Evolutionary conservation across 2,888 invertebrate species (phyloP).

Genomic region (Listrodromus nycthemerus): DNA sequence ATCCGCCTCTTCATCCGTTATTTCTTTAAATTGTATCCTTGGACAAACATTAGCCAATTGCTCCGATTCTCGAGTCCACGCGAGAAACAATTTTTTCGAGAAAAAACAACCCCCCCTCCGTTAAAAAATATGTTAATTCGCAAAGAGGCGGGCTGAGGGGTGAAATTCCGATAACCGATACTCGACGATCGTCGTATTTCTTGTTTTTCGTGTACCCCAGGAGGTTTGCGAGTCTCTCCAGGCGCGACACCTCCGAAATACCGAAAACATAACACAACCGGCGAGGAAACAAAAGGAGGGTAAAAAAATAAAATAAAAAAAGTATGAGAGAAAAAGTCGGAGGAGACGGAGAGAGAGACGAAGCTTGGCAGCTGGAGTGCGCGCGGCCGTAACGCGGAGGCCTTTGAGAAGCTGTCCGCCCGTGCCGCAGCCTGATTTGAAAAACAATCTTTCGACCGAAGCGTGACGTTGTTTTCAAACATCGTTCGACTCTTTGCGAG

Average conservation of each 20-base stretch:
- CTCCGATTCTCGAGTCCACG: slow-evolving; percentile 25
- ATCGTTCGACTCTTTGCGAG: slow-evolving; percentile 68
- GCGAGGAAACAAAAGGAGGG: slow-evolving; percentile 40
- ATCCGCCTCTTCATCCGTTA: slow-evolving; percentile 9
- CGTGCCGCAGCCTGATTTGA: slow-evolving; percentile 62
- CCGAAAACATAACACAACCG: slow-evolving; percentile 37
- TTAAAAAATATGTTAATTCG: neutral
- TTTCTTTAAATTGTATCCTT: slow-evolving; percentile 39
- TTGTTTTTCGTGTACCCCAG: slow-evolving; percentile 14
- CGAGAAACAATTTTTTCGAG: neutral
- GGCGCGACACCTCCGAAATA: slow-evolving; percentile 56
- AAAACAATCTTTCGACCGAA: slow-evolving; percentile 69
- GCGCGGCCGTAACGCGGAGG: slow-evolving; percentile 39
- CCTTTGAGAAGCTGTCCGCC: slow-evolving; percentile 65
- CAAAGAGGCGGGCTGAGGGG: too few relatives aligned
- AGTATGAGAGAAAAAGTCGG: neutral
- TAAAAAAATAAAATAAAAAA: slow-evolving; percentile 32
- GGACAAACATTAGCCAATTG: slow-evolving; percentile 43
- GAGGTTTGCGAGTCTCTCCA: slow-evolving; percentile 56
- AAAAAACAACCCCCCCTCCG: neutral
- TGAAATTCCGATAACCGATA: neutral
- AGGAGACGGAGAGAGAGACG: slow-evolving; percentile 55
- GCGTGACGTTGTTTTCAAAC: slow-evolving; percentile 72
- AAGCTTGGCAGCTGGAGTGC: slow-evolving; percentile 66
- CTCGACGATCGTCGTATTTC: neutral